Evolutionary conservation across 2,888 invertebrate species (phyloP).

Genomic region (Netelia fuscicornis): DNA sequence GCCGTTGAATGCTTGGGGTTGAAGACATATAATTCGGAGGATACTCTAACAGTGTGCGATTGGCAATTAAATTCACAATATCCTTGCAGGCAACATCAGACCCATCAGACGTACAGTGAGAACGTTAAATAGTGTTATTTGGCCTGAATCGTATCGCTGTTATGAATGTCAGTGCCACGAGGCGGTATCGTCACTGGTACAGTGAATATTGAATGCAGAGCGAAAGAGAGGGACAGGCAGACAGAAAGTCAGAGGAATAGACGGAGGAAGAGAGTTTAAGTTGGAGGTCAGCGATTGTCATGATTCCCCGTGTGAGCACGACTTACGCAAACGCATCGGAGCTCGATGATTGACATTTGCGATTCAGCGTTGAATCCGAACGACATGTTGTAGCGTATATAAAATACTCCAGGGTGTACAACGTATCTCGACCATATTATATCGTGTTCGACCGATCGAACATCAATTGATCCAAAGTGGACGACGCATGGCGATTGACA

Average conservation of each 20-base stretch:
- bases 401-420: not conserved
- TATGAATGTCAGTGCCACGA: conserved; percentile 57
- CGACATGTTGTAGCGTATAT: not conserved
- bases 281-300: conserved; percentile 1
- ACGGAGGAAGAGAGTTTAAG: not conserved
- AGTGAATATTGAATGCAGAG: not conserved
- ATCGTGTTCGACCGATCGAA: conserved; percentile 10
- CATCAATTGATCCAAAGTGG: conserved; percentile 38
- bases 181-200: not conserved
- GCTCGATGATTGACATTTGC: conserved; percentile 2
- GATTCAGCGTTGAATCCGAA: not conserved
- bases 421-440: not conserved
- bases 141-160: conserved; percentile 30
- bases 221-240: conserved; percentile 1
- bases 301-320: not conserved
- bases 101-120: conserved; percentile 9
- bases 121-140: conserved; percentile 8
- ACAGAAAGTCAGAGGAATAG: not conserved
- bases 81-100: conserved; percentile 5
- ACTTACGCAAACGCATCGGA: not conserved
- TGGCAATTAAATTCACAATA: conserved; percentile 24
- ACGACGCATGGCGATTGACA: not conserved
- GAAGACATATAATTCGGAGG: not conserved
- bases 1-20: conserved; percentile 10
- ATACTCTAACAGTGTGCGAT: not conserved